These are phyloP conservation scores for Pleuronectes platessa DNA, from an alignment of 2,113 vertebrate genomes.

Conservation along the genomic window DNA sequence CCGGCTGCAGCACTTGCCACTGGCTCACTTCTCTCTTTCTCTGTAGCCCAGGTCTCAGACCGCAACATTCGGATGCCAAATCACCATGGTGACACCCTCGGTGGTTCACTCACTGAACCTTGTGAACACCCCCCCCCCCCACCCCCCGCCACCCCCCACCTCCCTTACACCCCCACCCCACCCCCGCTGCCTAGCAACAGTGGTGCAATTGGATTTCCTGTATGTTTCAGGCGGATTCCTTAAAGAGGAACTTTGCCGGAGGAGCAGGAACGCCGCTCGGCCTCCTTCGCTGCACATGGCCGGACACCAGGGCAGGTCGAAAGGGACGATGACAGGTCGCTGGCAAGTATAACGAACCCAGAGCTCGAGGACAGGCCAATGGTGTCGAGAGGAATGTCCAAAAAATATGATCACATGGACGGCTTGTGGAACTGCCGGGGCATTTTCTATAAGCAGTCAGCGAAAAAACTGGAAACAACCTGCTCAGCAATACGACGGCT, in stretches of 20 bases:
- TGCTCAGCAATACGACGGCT: not conserved
- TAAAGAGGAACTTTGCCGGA: constrained; percentile 78
- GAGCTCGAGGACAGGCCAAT: not conserved
- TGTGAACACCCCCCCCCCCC: constrained; percentile 57
- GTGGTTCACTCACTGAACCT: constrained; percentile 79
- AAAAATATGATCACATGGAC: not conserved
- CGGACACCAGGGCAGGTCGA: constrained; percentile 22
- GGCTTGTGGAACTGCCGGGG: not conserved
- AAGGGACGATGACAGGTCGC: constrained; percentile 12
- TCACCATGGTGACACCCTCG: constrained; percentile 83
- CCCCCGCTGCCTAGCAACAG: constrained; percentile 81
- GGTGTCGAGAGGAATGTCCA: constrained; percentile 5
- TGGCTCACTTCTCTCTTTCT: constrained; percentile 72
- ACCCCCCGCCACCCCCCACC: not conserved
- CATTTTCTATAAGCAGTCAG: not conserved
- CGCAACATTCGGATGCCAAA: constrained; percentile 82
- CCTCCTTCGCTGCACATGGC: constrained; percentile 26
- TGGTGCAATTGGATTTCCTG: constrained; percentile 80
- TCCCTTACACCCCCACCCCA: constrained; percentile 1
- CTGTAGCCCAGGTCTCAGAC: constrained; percentile 79
- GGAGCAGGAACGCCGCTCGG: constrained; percentile 58
- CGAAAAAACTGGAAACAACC: not conserved
- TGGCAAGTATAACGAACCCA: not conserved
- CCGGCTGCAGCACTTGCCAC: constrained; percentile 46
- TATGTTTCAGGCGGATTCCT: constrained; percentile 74